A percentile compares a stretch with the other conserved stretches of the same genome.
phyloP scores from a whole-genome alignment of 1,140 invertebrate genomes.

The Zaprionus lachaisei region DNA sequence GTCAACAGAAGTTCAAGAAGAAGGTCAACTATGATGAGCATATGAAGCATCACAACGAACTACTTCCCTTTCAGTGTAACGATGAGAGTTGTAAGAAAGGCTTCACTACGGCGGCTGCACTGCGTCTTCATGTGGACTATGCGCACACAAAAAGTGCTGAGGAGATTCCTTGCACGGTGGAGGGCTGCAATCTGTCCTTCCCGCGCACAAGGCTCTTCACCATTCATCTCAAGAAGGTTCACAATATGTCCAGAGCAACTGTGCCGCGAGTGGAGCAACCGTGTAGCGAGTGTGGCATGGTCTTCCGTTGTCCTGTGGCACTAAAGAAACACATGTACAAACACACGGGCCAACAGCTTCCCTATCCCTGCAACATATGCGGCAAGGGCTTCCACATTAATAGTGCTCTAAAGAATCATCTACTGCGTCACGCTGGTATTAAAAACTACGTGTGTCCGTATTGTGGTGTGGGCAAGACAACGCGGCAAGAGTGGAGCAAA shows the following conservation, averaged over 20 bases:
- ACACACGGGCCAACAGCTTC: conserved; percentile 86
- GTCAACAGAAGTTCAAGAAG: conserved; percentile 77
- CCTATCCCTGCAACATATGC: conserved; percentile 86
- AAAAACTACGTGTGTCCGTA: conserved; percentile 82
- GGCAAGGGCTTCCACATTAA: conserved; percentile 83
- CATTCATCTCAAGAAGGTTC: conserved; percentile 78
- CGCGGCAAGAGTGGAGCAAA: conserved; percentile 78
- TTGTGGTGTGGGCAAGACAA: conserved; percentile 81
- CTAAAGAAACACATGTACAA: conserved; percentile 86
- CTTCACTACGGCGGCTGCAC: conserved; percentile 72
- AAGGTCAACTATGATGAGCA: conserved; percentile 69
- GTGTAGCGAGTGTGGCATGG: conserved; percentile 69
- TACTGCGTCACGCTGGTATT: conserved; percentile 78
- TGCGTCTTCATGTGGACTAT: conserved; percentile 76
- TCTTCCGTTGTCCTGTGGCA: conserved; percentile 74
- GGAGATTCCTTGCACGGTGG: conserved; percentile 65
- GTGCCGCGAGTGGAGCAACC: conserved; percentile 55
- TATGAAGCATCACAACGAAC: conserved; percentile 78
- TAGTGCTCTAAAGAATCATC: conserved; percentile 74
- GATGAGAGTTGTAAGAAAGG: conserved; percentile 67
- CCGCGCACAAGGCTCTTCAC: conserved; percentile 71
- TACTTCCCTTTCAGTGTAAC: conserved; percentile 71
- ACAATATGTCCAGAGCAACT: conserved; percentile 59
- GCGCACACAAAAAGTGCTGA: conserved; percentile 61
- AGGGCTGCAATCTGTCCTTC: conserved; percentile 65